These are phyloP conservation scores for Rhinogobius similis DNA, from an alignment of 2,113 vertebrate species.

Conservation along the genomic window DNA sequence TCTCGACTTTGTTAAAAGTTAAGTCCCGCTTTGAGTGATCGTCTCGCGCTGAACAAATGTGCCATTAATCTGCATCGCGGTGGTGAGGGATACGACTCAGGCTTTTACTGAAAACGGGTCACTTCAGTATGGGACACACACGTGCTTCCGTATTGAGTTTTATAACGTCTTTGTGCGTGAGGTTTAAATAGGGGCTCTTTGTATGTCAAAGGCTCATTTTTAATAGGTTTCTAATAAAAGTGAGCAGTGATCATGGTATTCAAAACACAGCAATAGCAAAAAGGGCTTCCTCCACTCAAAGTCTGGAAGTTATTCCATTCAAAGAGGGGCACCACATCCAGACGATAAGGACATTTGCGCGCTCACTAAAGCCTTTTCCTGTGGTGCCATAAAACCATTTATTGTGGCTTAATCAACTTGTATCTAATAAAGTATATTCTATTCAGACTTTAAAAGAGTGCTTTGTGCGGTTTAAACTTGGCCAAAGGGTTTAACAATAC, in stretches of 20 bases:
- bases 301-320: constrained; percentile 78
- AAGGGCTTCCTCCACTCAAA: constrained; percentile 67
- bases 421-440: constrained; percentile 71
- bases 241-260: constrained; percentile 78
- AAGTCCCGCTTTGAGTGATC: constrained; percentile 44
- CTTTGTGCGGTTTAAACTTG: constrained; percentile 51
- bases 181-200: constrained; percentile 77
- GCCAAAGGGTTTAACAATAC: constrained; percentile 49
- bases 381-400: constrained; percentile 72
- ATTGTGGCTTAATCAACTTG: constrained; percentile 77
- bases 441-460: constrained; percentile 68
- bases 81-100: constrained; percentile 36
- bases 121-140: constrained; percentile 50
- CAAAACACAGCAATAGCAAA: constrained; percentile 74
- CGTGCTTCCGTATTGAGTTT: constrained; percentile 59
- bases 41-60: constrained; percentile 55
- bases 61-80: constrained; percentile 53
- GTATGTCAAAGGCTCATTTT: constrained; percentile 77
- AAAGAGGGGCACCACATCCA: constrained; percentile 79
- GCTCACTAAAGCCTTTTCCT: constrained; percentile 72
- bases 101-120: constrained; percentile 40
- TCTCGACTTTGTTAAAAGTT: constrained; percentile 57
- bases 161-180: constrained; percentile 68
- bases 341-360: constrained; percentile 58
- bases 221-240: constrained; percentile 78